These are phyloP conservation scores for Crossocerus cetratus DNA, from an alignment of 2,888 invertebrate genomes.

Conservation along the genomic window DNA sequence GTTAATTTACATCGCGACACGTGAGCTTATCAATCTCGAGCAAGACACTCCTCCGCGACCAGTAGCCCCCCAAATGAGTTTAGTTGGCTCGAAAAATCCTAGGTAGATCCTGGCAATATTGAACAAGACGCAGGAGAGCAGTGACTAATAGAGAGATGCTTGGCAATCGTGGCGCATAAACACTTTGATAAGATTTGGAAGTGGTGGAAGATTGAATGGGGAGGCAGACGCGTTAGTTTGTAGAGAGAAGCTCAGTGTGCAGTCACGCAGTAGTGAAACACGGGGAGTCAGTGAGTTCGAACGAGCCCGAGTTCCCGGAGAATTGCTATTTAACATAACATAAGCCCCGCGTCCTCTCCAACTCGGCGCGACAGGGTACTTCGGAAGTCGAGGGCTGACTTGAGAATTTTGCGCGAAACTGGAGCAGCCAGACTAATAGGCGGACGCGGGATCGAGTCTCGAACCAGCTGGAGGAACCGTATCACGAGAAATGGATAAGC, in stretches of 20 bases:
- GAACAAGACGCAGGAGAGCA: no score
- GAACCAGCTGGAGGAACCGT: background rate
- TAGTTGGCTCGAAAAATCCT: background rate
- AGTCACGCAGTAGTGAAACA: background rate
- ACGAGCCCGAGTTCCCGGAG: slow-evolving; percentile 30
- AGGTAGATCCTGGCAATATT: background rate
- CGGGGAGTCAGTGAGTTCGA: slow-evolving; percentile 19
- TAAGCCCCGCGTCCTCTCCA: slow-evolving; percentile 25
- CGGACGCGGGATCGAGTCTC: slow-evolving; percentile 7
- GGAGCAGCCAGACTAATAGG: background rate
- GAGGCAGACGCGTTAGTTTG: no score
- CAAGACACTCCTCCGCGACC: slow-evolving; percentile 5
- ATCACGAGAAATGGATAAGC: background rate
- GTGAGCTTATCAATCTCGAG: slow-evolving; percentile 60
- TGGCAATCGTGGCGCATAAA: no score
- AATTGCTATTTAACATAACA: slow-evolving; percentile 47
- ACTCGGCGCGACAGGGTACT: slow-evolving; percentile 22
- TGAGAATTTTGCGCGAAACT: background rate
- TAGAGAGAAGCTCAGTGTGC: no score
- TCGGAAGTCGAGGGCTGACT: slow-evolving; percentile 4
- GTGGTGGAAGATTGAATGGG: no score
- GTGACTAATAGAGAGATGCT: no score
- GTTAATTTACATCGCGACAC: slow-evolving; percentile 67
- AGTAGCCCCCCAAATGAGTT: background rate
- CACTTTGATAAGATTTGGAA: no score